Conservation (phyloP, 2,888 invertebrate species). For the Cataglyphis cursor region DNA sequence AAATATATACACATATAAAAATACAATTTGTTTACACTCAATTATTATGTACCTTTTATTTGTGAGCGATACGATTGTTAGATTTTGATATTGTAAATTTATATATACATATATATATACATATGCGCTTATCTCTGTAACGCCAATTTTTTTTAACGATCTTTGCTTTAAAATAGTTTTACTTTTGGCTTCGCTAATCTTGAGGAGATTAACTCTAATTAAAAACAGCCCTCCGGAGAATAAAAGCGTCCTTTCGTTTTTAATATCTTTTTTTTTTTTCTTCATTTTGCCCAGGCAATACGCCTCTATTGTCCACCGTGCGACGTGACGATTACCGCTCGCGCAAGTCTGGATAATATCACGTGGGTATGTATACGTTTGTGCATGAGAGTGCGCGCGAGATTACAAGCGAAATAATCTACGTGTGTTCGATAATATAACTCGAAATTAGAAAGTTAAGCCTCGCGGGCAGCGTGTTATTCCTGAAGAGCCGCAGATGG, state of each 20-base stretch:
- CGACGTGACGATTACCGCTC: constrained; percentile 34
- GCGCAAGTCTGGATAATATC: constrained; percentile 45
- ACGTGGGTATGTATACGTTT: constrained; percentile 18
- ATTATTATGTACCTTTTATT: constrained; percentile 24
- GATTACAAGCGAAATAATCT: constrained; percentile 45
- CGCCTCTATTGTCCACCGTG: constrained; percentile 19
- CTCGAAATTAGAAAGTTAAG: constrained; percentile 67
- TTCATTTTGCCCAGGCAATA: not conserved
- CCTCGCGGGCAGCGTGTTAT: constrained; percentile 29
- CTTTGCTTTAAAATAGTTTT: not conserved
- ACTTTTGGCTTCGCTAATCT: constrained; percentile 22
- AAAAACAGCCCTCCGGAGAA: constrained; percentile 36
- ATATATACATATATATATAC: not conserved
- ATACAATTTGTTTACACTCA: not conserved
- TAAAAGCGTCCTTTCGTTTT: constrained; percentile 18
- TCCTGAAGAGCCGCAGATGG: constrained; percentile 7
- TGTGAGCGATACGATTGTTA: constrained; percentile 4
- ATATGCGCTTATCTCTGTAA: not conserved
- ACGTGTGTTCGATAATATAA: constrained; percentile 67
- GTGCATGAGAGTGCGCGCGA: not conserved
- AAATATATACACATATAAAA: not conserved
- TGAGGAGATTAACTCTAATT: constrained; percentile 40
- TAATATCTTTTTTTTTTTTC: not conserved
- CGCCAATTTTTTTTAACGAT: not conserved
- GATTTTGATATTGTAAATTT: constrained; percentile 38